A percentile compares a stretch with the other conserved stretches of the same genome.
These are phyloP conservation scores for Pseudochromis fuscus DNA, from an alignment of 2,797 vertebrate genomes.

Conservation along the genomic window DNA sequence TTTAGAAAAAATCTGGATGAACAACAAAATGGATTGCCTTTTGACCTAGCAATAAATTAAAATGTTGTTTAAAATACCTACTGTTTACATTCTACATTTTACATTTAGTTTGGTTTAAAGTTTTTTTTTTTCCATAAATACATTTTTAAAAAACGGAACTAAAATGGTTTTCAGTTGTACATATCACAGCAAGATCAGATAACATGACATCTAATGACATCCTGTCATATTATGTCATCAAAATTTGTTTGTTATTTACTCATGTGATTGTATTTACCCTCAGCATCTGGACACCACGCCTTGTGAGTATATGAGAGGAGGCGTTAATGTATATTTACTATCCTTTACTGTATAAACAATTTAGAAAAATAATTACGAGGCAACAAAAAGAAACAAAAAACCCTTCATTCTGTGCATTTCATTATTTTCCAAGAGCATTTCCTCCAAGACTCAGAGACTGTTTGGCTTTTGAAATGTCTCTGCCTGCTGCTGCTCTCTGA, in stretches of 20 bases:
- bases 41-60: not conserved
- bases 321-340: not conserved
- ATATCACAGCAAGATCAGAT: not conserved
- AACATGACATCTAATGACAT: not conserved
- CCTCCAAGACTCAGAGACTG: constrained; percentile 78
- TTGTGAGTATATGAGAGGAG: not conserved
- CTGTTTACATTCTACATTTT: too few species aligned
- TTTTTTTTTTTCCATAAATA: too few species aligned
- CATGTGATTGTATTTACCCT: not conserved
- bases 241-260: not conserved
- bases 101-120: too few species aligned
- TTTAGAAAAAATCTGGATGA: not conserved
- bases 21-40: not conserved
- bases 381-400: not conserved
- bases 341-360: too few species aligned
- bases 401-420: not conserved
- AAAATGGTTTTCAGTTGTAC: constrained; percentile 3
- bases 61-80: too few species aligned
- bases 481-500: constrained; percentile 86
- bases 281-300: not conserved
- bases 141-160: too few species aligned
- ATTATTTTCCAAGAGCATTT: constrained; percentile 67
- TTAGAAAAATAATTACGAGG: not conserved
- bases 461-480: constrained; percentile 83
- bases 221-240: not conserved